Base-by-base conservation (phyloP, 2,888 invertebrate genomes). In the Reticulitermes lucifugus region DNA sequence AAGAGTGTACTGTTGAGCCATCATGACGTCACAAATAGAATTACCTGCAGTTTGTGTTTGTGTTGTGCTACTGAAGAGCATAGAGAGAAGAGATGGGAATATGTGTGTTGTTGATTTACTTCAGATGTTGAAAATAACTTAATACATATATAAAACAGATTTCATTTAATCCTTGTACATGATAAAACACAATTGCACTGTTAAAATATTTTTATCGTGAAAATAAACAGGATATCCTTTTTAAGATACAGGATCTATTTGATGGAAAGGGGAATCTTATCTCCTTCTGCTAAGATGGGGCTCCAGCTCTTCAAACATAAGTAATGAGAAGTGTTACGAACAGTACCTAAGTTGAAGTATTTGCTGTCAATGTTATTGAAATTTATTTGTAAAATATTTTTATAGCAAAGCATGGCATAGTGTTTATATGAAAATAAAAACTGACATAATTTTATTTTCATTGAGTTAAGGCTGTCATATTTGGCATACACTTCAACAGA, bases 201-300 rank as follows among this genome's bases (percentile, higher is more conserved):
- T 73, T 73, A 73, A 46, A 73, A 77, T 77, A 77, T 77, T 77
- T 77, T 77, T 77, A 41, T 77, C 51, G 46, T 77, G 43, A 22
- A 77, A 43, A 12, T 22, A 46, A 46, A 22, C 46, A 77, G 14
- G 35, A 73, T 46, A 77, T 43, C n/a, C 77, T 77, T 77, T 41
- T 51, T 46, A 77, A 46, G 46, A 35, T 73, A 14, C 7, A 14
- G 73, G 41, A 41, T 73, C 25, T 29, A 41, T 73, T 73, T 41
- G 41, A 41, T n/a, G n/a, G 65, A 65, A 65, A 65, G 65, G 18
- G 25, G n/a, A 2, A n/a, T 65, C 25, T 65, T 25, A 2, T 65
- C 25, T 25, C 25, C 0, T 65, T 25, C 55, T 18, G 14, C 12
- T 25, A 1, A 25, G 25, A 65, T 65, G 9, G 6, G 4, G 18